Conservation (phyloP, 2,888 invertebrate species). For the Tinea trinotella region DNA sequence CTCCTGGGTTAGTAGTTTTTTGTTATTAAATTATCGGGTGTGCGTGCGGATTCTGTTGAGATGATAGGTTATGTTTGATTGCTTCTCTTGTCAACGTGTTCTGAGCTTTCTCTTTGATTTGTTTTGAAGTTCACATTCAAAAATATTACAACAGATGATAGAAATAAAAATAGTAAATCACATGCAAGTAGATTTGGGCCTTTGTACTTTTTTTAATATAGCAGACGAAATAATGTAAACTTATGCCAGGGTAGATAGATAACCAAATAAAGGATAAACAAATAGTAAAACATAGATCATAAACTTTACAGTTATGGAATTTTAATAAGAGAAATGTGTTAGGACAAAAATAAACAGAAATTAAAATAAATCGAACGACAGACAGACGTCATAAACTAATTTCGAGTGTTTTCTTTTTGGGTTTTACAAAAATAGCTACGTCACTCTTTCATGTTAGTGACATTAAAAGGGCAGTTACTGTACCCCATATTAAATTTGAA, state of each 20-base stretch:
- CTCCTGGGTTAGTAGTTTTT: conserved; percentile 45
- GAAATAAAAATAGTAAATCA: background rate
- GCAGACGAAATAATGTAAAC: too few relatives aligned
- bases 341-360: conserved; percentile 65
- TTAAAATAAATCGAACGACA: conserved; percentile 72
- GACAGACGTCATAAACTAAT: conserved; percentile 72
- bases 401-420: conserved; percentile 71
- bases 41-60: conserved; percentile 70
- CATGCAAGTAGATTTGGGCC: too few relatives aligned
- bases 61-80: conserved; percentile 71
- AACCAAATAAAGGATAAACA: too few relatives aligned
- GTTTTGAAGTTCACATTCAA: conserved; percentile 1
- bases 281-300: too few relatives aligned
- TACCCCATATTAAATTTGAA: conserved; percentile 43
- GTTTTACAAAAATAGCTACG: conserved; percentile 64
- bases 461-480: conserved; percentile 65
- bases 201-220: too few relatives aligned
- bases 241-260: too few relatives aligned
- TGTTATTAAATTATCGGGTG: conserved; percentile 65
- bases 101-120: conserved; percentile 68
- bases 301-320: conserved; percentile 1
- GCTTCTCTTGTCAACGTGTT: conserved; percentile 67
- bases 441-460: conserved; percentile 71
- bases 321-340: conserved; percentile 25
- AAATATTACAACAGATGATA: background rate